A percentile compares a stretch with the other conserved stretches of the same genome.
phyloP scores from a whole-genome alignment of 2,888 invertebrate genomes.

The Nemapogon koenigi region DNA sequence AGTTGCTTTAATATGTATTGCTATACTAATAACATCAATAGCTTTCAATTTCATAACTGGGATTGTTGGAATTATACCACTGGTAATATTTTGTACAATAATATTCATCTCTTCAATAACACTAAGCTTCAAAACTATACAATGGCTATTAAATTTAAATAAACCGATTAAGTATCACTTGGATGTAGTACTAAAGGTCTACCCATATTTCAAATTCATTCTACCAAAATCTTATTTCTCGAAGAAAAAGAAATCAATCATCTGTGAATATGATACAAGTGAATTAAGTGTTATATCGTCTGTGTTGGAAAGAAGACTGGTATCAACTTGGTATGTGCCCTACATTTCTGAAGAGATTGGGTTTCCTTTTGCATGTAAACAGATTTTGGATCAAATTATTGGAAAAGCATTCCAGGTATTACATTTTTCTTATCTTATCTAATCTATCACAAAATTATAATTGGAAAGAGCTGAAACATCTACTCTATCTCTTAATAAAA shows the following conservation, averaged over 20 bases:
- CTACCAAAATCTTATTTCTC: conserved; percentile 26
- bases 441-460: no score
- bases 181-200: conserved; percentile 28
- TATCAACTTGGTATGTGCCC: conserved; percentile 55
- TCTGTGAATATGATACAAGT: conserved; percentile 40
- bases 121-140: conserved; percentile 57
- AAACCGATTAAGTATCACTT: conserved; percentile 55
- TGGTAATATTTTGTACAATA: no score
- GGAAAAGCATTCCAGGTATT: conserved; percentile 51
- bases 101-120: conserved; percentile 49
- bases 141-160: conserved; percentile 57
- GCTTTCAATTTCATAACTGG: no score
- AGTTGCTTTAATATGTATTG: no score
- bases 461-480: conserved; percentile 13
- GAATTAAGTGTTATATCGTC: conserved; percentile 53
- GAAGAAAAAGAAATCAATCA: conserved; percentile 12
- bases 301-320: conserved; percentile 46
- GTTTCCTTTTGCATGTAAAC: conserved; percentile 58
- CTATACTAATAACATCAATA: no score
- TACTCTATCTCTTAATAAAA: conserved; percentile 15
- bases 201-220: conserved; percentile 30
- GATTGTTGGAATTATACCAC: no score
- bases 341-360: conserved; percentile 56
- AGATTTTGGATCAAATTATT: conserved; percentile 56
- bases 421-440: conserved; percentile 16